Percentiles rank a stretch among this genome's conserved stretches.
Conservation (phyloP, 1,140 invertebrate species). For the Episyrphus balteatus region DNA sequence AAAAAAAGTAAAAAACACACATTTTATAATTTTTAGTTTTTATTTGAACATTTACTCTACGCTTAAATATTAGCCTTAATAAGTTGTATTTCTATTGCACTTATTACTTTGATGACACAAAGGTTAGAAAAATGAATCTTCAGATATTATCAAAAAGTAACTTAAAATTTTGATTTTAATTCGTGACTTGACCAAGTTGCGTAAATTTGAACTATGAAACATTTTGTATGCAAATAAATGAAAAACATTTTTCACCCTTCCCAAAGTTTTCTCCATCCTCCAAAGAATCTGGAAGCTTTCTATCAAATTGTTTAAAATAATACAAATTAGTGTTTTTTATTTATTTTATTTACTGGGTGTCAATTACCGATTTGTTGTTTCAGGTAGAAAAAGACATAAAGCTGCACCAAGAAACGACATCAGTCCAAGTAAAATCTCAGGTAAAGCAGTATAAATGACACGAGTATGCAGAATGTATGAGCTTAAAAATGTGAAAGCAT, state of each 20-base stretch:
- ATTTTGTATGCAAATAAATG: no score
- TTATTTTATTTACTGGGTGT: no score
- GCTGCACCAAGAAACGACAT: constrained; percentile 41
- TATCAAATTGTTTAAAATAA: no score
- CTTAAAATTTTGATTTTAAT: no score
- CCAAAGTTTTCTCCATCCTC: constrained; percentile 50
- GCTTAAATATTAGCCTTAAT: no score
- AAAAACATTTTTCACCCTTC: constrained; percentile 43
- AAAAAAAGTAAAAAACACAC: not conserved
- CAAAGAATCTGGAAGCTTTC: constrained; percentile 44
- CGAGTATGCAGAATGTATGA: constrained; percentile 37
- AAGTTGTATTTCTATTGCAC: not conserved
- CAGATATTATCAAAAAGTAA: no score
- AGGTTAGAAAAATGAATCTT: constrained; percentile 12
- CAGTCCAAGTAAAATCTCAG: constrained; percentile 35
- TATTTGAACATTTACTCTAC: no score
- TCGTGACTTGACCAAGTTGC: no score
- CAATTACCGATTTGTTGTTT: constrained; percentile 40
- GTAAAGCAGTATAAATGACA: constrained; percentile 36
- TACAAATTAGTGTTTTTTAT: no score
- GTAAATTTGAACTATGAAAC: no score
- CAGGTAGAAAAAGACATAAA: constrained; percentile 43
- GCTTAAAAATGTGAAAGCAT: constrained; percentile 41
- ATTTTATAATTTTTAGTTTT: no score
- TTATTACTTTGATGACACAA: constrained; percentile 1